phyloP scores from a whole-genome alignment of 1,140 invertebrate genomes.

The Musca domestica region DNA sequence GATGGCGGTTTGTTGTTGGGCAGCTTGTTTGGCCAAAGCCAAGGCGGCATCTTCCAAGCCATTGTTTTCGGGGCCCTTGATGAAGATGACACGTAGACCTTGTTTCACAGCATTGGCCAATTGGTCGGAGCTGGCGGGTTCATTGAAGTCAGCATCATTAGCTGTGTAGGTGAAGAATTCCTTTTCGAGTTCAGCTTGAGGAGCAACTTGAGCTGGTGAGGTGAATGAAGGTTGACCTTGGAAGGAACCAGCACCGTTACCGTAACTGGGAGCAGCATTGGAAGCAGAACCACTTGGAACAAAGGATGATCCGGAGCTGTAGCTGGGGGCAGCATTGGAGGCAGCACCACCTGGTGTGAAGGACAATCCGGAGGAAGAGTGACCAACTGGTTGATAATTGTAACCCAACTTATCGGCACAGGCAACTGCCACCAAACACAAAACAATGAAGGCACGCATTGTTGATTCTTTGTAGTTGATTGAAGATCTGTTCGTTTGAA shows the following conservation, averaged over 20 bases:
- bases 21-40: constrained; percentile 44
- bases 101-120: constrained; percentile 35
- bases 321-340: background rate
- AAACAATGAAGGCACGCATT: constrained; percentile 27
- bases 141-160: constrained; percentile 41
- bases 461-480: constrained; percentile 2
- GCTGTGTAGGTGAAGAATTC: constrained; percentile 45
- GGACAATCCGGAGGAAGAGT: constrained; percentile 39
- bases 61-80: constrained; percentile 43
- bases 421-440: constrained; percentile 39
- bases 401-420: constrained; percentile 47
- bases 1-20: constrained; percentile 43
- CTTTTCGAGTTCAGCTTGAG: constrained; percentile 37
- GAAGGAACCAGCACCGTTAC: background rate
- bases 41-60: constrained; percentile 43
- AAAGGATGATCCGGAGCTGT: too few relatives aligned
- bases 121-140: constrained; percentile 35
- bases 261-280: background rate
- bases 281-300: background rate
- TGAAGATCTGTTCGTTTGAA: too few relatives aligned
- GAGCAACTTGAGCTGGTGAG: background rate
- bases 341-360: constrained; percentile 34
- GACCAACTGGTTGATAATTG: constrained; percentile 45
- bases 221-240: background rate
- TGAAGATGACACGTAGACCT: constrained; percentile 42